Evolutionary conservation across 2,888 invertebrate genomes (phyloP), one percentile per base, ranked within the genome.

Genomic region (Orthosia incerta): DNA sequence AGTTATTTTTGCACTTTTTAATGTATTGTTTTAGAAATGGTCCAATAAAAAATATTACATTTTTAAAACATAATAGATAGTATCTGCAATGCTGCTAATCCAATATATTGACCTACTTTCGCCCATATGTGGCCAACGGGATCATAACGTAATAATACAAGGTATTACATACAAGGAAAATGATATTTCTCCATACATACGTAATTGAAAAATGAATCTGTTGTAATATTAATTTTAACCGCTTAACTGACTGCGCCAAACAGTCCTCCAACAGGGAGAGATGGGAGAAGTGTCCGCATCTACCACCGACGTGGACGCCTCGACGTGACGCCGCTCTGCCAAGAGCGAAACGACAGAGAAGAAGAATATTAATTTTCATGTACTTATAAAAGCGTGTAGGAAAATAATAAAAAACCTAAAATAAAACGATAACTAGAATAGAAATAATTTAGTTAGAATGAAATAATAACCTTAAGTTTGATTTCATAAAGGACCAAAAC

Each of bases 31-130:
- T n/a, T n/a, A n/a, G n/a, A n/a, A n/a, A 31, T 31, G 26, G 0
- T 4, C 31, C 31, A 31, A 7, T 5, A 5, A 31, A 31, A 31
- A 7, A 31, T 31, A 31, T 31, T 31, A 7, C 31, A 7, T 31
- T 31, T 7, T 5, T 31, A 39, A 76, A 69, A 31, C 23, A 67
- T 61, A 60, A 57, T 50, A 53, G 16, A 13, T n/a, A 77, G 31
- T 82, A 63, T 67, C 67, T 57, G 59, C 73, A 67, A 46, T 71
- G 67, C 60, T 72, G 50, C 50, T 78, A 51, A 70, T 78, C 50
- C 64, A 55, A 67, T 67, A 71, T 68, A 67, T 82, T 78, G 80
- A 82, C 73, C 80, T 57, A 80, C 48, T 82, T 80, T 61, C 50
- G 45, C 15, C 61, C 12, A 61, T 66, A 82, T 79, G 73, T 80